Percentiles rank a stretch among this genome's conserved stretches.
Conservation (phyloP, 2,797 vertebrate species). For the Gymnodraco acuticeps region DNA sequence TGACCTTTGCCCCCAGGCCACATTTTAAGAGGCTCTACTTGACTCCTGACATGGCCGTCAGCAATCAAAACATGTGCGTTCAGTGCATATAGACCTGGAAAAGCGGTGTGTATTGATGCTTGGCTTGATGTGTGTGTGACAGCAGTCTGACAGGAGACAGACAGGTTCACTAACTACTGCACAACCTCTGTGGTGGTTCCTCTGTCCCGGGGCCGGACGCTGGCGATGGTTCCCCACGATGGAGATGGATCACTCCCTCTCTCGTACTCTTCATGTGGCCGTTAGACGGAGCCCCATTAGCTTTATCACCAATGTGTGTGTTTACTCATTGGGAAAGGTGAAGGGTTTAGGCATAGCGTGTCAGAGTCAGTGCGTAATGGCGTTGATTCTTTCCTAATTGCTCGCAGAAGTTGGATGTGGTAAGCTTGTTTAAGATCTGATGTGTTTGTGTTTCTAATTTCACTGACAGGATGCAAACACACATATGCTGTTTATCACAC, state of each 20-base stretch:
- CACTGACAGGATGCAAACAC: slow-evolving; percentile 58
- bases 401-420: slow-evolving; percentile 75
- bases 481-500: slow-evolving; percentile 44
- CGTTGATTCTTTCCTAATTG: slow-evolving; percentile 75
- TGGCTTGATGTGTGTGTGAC: slow-evolving; percentile 76
- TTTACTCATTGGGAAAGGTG: slow-evolving; percentile 56
- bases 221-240: slow-evolving; percentile 39
- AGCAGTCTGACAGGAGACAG: slow-evolving; percentile 80
- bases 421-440: slow-evolving; percentile 74
- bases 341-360: slow-evolving; percentile 61
- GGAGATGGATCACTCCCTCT: slow-evolving; percentile 54
- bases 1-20: slow-evolving; percentile 83
- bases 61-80: slow-evolving; percentile 83
- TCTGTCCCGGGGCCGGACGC: slow-evolving; percentile 41
- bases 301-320: slow-evolving; percentile 61
- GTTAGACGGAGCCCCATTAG: slow-evolving; percentile 48
- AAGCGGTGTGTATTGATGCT: slow-evolving; percentile 66
- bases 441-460: slow-evolving; percentile 78
- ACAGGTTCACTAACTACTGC: slow-evolving; percentile 79
- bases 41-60: slow-evolving; percentile 88
- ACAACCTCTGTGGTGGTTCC: slow-evolving; percentile 62
- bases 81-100: slow-evolving; percentile 61
- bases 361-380: slow-evolving; percentile 68
- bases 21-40: slow-evolving; percentile 89
- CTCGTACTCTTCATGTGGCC: slow-evolving; percentile 36